These are phyloP conservation scores for Drosophila parvula DNA, from an alignment of 1,140 invertebrate genomes.

Conservation along the genomic window DNA sequence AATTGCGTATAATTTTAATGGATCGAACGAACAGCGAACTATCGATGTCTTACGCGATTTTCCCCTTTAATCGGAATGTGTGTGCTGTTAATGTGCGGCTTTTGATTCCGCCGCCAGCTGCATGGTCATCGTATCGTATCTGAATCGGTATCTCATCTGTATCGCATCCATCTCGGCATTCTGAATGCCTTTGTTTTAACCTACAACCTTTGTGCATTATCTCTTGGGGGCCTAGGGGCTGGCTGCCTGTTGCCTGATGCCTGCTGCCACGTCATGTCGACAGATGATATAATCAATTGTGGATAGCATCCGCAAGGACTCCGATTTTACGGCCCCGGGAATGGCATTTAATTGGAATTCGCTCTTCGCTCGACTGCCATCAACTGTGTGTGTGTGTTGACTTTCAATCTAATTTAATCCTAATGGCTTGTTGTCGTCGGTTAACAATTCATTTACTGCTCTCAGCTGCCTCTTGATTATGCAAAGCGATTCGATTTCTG, in stretches of 20 bases:
- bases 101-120: constrained; percentile 23
- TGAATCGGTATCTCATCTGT: background rate
- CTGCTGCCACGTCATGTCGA: constrained; percentile 26
- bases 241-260: too few species aligned
- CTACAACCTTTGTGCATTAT: constrained; percentile 72
- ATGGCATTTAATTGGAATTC: constrained; percentile 40
- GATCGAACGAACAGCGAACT: constrained; percentile 21
- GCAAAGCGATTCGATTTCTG: constrained; percentile 32
- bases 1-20: constrained; percentile 70
- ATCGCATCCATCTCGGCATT: constrained; percentile 13
- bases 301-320: constrained; percentile 13
- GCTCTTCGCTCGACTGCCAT: constrained; percentile 7
- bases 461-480: constrained; percentile 39
- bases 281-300: constrained; percentile 41
- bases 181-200: constrained; percentile 34
- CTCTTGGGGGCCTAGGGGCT: background rate
- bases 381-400: constrained; percentile 25
- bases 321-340: constrained; percentile 11
- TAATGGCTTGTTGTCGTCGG: constrained; percentile 35
- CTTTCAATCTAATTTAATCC: constrained; percentile 43
- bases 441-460: constrained; percentile 54
- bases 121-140: constrained; percentile 15
- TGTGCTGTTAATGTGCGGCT: constrained; percentile 39
- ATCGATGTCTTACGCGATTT: constrained; percentile 43
- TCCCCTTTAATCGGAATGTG: constrained; percentile 49